These are phyloP conservation scores for Drosophila tani DNA, from an alignment of 1,140 invertebrate genomes.

Conservation along the genomic window DNA sequence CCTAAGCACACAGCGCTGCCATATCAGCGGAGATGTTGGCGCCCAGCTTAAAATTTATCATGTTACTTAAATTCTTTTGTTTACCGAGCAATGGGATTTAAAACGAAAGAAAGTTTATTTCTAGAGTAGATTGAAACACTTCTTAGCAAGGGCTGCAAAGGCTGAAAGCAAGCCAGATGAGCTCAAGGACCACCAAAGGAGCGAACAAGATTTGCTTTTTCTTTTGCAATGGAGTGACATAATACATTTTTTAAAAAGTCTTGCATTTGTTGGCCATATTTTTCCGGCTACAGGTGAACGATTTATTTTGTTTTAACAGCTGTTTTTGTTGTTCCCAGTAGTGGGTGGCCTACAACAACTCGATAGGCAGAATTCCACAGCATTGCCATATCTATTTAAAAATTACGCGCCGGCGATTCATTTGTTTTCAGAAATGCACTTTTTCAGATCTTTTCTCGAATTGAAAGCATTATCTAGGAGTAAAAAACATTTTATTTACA, in stretches of 20 bases:
- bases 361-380: not conserved
- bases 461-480: not conserved
- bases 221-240: too few relatives aligned
- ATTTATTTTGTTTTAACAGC: not conserved
- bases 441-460: not conserved
- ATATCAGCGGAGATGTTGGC: not conserved
- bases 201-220: too few relatives aligned
- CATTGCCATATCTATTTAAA: not conserved
- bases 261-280: not conserved
- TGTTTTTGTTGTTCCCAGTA: not conserved
- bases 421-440: not conserved
- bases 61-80: too few relatives aligned
- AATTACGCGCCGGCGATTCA: not conserved
- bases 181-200: too few relatives aligned
- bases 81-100: too few relatives aligned
- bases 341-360: too few relatives aligned
- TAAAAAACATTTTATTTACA: not conserved
- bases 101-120: too few relatives aligned
- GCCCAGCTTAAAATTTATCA: not conserved
- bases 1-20: not conserved
- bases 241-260: too few relatives aligned
- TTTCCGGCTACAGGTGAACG: not conserved
- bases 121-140: too few relatives aligned
- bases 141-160: too few relatives aligned
- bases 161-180: too few relatives aligned